Evolutionary conservation across 2,113 vertebrate species (phyloP).

Genomic region (Melanotaenia duboulayi): DNA sequence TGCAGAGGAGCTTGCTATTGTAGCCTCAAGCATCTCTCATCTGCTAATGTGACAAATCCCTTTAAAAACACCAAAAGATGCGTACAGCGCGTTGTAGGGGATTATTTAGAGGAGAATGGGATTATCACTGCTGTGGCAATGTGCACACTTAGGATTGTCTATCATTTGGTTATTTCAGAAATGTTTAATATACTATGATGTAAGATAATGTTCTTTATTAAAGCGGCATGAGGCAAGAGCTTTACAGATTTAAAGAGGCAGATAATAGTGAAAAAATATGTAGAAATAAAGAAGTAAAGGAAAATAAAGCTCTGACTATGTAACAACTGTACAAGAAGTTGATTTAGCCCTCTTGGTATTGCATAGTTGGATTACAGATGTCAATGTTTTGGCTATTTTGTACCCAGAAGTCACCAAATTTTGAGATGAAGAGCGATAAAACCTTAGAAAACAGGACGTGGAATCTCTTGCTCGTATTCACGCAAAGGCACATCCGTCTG

Average conservation of each 20-base stretch:
- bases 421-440: background rate
- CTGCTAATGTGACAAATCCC: conserved; percentile 65
- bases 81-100: background rate
- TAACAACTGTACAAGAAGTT: too few relatives aligned
- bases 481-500: too few relatives aligned
- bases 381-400: too few relatives aligned
- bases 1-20: conserved; percentile 22
- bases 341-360: too few relatives aligned
- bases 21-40: conserved; percentile 42
- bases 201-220: background rate
- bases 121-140: conserved; percentile 18
- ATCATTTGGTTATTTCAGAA: background rate
- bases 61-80: conserved; percentile 37
- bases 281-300: background rate
- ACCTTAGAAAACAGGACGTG: too few relatives aligned
- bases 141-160: background rate
- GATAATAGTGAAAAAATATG: background rate
- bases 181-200: background rate
- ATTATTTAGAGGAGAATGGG: conserved; percentile 38
- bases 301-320: too few relatives aligned
- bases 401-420: too few relatives aligned
- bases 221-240: background rate
- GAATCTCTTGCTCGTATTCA: too few relatives aligned
- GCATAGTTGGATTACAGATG: too few relatives aligned
- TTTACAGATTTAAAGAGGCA: background rate